Evolutionary conservation across 1,140 invertebrate species (phyloP), one percentile per base, ranked within the genome.

Genomic region (Lordiphosa stackelbergi): DNA sequence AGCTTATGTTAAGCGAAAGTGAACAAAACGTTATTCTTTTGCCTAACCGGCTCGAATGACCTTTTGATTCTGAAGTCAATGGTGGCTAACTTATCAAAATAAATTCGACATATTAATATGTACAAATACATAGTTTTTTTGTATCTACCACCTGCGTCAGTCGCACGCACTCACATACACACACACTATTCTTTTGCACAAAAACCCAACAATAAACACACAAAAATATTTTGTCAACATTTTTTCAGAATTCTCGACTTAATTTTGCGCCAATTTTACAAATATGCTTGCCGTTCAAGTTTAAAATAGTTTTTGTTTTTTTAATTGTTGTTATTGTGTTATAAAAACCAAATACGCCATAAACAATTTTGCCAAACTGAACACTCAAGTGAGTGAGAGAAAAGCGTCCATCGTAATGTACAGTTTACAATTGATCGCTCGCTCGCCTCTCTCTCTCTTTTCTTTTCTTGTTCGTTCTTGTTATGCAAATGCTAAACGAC

Each of bases 201-300:
- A 54, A 36, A 28, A 2, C 10, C 3, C 12, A 24, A 36, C 19
- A 59, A 16, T 1, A 16, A 1, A 16, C 16, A 37, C 46, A 36
- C 41, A 45, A 34, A 12, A 45, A 40, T 40, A 66, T 47, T 58
- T 46, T 58, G 24, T 28, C 24, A 16, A 16, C n/a, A n/a, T n/a
- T n/a, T n/a, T 28, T 4, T 28, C 36, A 12, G 31, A 46, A 68
- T 52, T 59, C 73, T 70, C 47, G 57, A 56, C 57, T 81, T 81
- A 81, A 79, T 81, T 79, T 63, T 40, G 71, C 75, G 61, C 36
- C 74, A 70, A 81, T 79, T 79, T 78, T 62, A 61, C 70, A 79
- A 78, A 78, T 74, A 74, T 70, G 60, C 57, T 69, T 53, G 52
- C 58, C 72, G 43, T 64, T 46, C 54, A 58, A 53, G 49, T 57